Conservation (phyloP, 2,113 vertebrate genomes). For the Columba livia region DNA sequence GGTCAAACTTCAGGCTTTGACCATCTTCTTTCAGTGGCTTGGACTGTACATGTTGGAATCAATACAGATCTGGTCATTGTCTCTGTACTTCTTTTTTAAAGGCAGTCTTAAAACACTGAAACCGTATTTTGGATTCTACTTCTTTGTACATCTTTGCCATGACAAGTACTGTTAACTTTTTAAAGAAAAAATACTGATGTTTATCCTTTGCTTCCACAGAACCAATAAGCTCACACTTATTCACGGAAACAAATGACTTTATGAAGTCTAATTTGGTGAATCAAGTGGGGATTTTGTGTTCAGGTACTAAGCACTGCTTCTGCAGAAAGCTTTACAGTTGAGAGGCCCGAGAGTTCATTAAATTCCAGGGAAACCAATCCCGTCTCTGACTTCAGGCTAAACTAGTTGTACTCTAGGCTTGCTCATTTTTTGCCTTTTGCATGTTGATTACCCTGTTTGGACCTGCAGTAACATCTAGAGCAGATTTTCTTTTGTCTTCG, state of each 20-base stretch:
- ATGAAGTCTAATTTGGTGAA: neutral
- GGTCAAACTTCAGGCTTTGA: neutral
- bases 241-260: neutral
- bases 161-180: slow-evolving; percentile 57
- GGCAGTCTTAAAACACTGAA: neutral
- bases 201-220: slow-evolving; percentile 39
- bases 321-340: neutral
- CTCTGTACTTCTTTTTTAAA: neutral
- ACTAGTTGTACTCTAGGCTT: neutral
- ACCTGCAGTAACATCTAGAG: neutral
- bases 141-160: slow-evolving; percentile 40
- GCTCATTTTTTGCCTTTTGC: neutral
- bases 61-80: neutral
- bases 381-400: neutral
- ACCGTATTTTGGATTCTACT: neutral
- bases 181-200: neutral
- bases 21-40: neutral
- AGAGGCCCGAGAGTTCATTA: neutral
- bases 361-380: neutral
- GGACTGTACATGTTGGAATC: neutral
- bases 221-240: neutral
- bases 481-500: neutral
- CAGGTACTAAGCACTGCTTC: neutral
- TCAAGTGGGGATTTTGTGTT: neutral
- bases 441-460: neutral